A percentile compares a stretch with the other conserved stretches of the same genome.
Evolutionary conservation across 1,140 invertebrate species (phyloP).

Genomic region (Drosophila neocordata): DNA sequence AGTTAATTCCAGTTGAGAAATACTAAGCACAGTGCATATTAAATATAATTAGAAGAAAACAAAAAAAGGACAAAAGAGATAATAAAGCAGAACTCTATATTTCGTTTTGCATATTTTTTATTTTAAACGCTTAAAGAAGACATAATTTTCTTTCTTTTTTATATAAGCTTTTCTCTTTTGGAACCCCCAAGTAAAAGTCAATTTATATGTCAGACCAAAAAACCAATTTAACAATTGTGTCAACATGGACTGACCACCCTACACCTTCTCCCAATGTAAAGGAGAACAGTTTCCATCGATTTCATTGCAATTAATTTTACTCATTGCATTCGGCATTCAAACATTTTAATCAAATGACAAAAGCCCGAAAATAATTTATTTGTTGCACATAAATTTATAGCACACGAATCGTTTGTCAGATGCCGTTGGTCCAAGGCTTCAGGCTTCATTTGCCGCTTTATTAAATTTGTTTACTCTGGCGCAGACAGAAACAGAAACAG

Average conservation of each 20-base stretch:
- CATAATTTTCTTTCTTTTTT: not conserved
- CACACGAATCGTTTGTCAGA: constrained; percentile 24
- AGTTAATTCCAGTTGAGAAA: not conserved
- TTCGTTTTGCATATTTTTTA: no score
- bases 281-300: not conserved
- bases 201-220: not conserved
- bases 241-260: constrained; percentile 11
- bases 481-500: constrained; percentile 39
- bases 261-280: not conserved
- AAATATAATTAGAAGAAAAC: no score
- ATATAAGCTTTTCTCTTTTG: not conserved
- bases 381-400: constrained; percentile 60
- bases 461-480: constrained; percentile 65
- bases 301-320: constrained; percentile 51
- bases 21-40: not conserved
- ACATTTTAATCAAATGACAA: constrained; percentile 79
- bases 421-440: constrained; percentile 7
- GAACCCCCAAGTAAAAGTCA: not conserved
- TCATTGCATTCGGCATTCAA: constrained; percentile 35
- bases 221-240: constrained; percentile 12
- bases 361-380: constrained; percentile 69
- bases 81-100: no score
- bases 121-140: no score
- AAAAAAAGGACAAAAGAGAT: no score
- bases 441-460: constrained; percentile 41